Base-by-base conservation (phyloP, 2,888 invertebrate genomes). In the Andricus quercusramuli region DNA sequence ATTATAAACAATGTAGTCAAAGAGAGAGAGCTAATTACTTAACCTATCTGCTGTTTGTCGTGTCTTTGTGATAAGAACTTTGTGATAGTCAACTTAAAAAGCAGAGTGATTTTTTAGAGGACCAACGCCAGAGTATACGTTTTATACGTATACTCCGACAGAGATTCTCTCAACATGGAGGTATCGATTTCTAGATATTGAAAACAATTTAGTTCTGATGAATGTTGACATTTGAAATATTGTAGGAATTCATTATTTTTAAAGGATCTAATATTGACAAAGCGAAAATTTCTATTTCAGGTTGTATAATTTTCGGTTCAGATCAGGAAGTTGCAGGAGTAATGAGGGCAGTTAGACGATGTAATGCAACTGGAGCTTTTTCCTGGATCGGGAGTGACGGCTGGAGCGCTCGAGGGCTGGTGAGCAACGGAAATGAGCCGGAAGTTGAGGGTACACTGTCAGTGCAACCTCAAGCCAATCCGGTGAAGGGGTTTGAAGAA, bases 301-400 rank as follows among this genome's bases (percentile, higher is more conserved):
- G 98, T 78, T 98, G 97, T 78, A 98, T 99, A 82, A 97, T 99
- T 88, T 99, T 98, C 92, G 99, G 97, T 0, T 98, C 98, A 0
- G 99, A 99, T 93, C 99, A 99, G 93, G 99, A 99, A 94, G 99
- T 99, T 13, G 98, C 98, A 0, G 98, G 97, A 59, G 96, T 99
- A 81, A 99, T 99, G 99, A 94, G 96, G 70, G 99, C 99, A 0
- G 97, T 98, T 0, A 95, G 97, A 80, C 94, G 98, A 6, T 95
- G 95, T 83, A 98, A 98, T 90, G 97, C 97, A 15, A 98, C 98
- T 0, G 97, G 97, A 9, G 95, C 95, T 78, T 99, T 99, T 94
- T 97, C 97, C 80, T 99, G 98, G 98, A 98, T 99, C 62, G 99
- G 99, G 0, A 98, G 98, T 47, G 99, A 99, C 90, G 99, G 99